Evolutionary conservation across 2,113 vertebrate genomes (phyloP).

Genomic region (Mystacornis crossleyi): DNA sequence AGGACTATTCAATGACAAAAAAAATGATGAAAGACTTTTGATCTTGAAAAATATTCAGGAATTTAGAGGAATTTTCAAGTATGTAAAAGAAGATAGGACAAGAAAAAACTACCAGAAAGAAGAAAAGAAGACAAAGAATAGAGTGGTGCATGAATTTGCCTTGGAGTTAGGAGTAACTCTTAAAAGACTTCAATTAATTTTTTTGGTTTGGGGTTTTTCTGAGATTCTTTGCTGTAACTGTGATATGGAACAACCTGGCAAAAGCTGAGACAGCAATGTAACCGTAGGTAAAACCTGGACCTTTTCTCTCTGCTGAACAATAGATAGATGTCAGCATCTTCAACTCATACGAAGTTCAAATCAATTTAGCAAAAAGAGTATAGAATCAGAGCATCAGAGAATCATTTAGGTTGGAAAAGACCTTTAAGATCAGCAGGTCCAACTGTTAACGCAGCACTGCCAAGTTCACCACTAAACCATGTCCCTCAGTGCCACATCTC

Average conservation of each 20-base stretch:
- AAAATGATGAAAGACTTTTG: not conserved
- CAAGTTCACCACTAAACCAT: not conserved
- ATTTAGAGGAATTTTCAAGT: not conserved
- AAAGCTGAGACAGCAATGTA: not conserved
- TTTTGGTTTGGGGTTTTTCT: not conserved
- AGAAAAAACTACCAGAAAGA: not conserved
- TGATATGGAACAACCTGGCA: not conserved
- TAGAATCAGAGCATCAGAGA: not conserved
- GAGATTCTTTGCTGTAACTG: not conserved
- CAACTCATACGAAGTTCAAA: not conserved
- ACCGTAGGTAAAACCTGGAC: not conserved
- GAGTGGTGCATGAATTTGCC: not conserved
- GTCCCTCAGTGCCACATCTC: not conserved
- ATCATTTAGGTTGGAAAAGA: not conserved
- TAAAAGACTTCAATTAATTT: not conserved
- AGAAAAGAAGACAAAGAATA: not conserved
- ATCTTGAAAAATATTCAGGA: not conserved
- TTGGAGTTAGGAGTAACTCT: not conserved
- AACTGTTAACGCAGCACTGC: not conserved
- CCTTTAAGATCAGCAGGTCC: not conserved
- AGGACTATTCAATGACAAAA: not conserved
- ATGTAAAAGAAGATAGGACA: not conserved
- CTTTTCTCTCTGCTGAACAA: not conserved
- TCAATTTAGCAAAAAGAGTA: not conserved
- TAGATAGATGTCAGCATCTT: not conserved